phyloP scores from a whole-genome alignment of 2,888 invertebrate genomes.

The Drosophila mulleri region DNA sequence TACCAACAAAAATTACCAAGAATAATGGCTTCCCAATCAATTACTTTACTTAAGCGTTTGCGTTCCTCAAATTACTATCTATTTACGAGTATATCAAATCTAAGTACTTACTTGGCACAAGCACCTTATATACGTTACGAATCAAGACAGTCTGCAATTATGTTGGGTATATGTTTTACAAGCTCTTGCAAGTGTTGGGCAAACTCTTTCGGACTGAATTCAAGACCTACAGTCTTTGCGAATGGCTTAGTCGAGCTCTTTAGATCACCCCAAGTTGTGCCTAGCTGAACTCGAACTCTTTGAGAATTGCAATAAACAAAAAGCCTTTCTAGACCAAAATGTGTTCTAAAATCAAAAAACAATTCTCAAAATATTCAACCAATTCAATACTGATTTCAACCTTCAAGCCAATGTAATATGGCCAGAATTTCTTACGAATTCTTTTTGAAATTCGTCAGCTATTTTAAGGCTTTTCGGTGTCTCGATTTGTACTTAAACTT shows the following conservation, averaged over 20 bases:
- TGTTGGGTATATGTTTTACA: constrained; percentile 28
- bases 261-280: constrained; percentile 3
- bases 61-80: constrained; percentile 38
- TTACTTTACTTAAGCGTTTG: constrained; percentile 63
- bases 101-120: constrained; percentile 48
- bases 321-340: constrained; percentile 8
- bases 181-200: constrained; percentile 34
- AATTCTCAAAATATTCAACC: neutral
- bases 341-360: constrained; percentile 8
- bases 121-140: constrained; percentile 45
- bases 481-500: neutral
- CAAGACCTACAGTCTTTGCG: neutral
- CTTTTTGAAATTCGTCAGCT: neutral
- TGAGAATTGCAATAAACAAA: neutral
- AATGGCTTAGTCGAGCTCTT: neutral
- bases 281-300: neutral
- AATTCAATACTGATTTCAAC: neutral
- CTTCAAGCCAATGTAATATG: neutral
- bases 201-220: neutral
- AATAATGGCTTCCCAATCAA: constrained; percentile 65
- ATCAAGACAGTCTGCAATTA: constrained; percentile 25
- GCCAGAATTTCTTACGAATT: neutral
- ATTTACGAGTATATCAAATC: constrained; percentile 39
- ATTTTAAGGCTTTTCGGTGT: neutral
- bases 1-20: constrained; percentile 17